Conservation (phyloP, 2,888 invertebrate genomes). For the Netelia inedita region DNA sequence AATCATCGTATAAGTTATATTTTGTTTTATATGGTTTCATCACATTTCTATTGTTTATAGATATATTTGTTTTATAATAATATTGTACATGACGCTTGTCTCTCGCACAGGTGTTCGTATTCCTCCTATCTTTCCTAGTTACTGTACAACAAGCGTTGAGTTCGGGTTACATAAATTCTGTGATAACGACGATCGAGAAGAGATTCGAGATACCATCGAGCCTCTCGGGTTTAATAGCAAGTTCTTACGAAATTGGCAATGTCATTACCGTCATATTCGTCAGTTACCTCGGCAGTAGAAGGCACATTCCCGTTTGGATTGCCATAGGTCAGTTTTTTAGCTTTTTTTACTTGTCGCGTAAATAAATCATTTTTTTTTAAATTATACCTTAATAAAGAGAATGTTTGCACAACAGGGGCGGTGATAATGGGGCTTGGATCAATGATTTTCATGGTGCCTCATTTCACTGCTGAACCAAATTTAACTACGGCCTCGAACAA, state of each 20-base stretch:
- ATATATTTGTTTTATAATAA: conserved; percentile 4
- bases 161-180: conserved; percentile 97
- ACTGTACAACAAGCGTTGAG: conserved; percentile 96
- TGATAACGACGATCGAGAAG: conserved; percentile 98
- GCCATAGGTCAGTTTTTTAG: conserved; percentile 91
- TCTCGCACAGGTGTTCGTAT: conserved; percentile 91
- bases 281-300: conserved; percentile 96
- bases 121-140: conserved; percentile 95
- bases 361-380: background rate
- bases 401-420: conserved; percentile 87
- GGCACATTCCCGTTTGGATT: conserved; percentile 98
- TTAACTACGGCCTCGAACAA: conserved; percentile 89
- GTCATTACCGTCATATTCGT: conserved; percentile 98
- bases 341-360: background rate
- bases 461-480: conserved; percentile 94
- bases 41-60: background rate
- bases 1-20: background rate
- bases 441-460: conserved; percentile 96
- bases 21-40: conserved; percentile 5
- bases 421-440: conserved; percentile 98
- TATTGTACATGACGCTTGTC: background rate
- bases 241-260: conserved; percentile 98
- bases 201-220: conserved; percentile 97
- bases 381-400: conserved; percentile 1
- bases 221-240: conserved; percentile 96